phyloP scores from a whole-genome alignment of 1,140 invertebrate species.

The Drosophila pandora region DNA sequence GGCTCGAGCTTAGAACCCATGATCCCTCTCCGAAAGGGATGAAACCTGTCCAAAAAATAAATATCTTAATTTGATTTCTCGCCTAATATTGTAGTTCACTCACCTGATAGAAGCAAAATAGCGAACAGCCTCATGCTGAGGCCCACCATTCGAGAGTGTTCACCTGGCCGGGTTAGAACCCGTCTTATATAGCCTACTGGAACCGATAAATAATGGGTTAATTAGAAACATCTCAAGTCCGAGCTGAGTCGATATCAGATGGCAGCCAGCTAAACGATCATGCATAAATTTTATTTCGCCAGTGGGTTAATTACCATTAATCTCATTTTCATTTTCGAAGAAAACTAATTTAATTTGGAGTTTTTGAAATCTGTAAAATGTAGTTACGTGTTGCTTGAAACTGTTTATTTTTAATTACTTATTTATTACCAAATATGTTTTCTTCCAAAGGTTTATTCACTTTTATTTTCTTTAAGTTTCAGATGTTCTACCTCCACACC shows the following conservation, averaged over 20 bases:
- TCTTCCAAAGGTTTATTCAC: constrained; percentile 6
- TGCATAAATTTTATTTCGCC: constrained; percentile 15
- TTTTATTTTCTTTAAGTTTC: constrained; percentile 11
- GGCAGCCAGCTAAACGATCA: constrained; percentile 6
- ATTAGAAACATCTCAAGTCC: constrained; percentile 42
- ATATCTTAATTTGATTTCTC: neutral
- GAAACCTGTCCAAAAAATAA: constrained; percentile 16
- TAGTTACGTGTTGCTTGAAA: neutral
- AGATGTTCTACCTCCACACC: constrained; percentile 11
- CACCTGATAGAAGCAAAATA: constrained; percentile 37
- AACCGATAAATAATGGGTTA: constrained; percentile 45
- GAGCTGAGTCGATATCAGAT: constrained; percentile 24
- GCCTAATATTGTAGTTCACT: neutral
- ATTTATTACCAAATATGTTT: constrained; percentile 8
- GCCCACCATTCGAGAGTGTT: constrained; percentile 26
- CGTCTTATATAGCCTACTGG: constrained; percentile 44
- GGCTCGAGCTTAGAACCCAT: constrained; percentile 14
- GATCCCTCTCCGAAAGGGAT: constrained; percentile 20
- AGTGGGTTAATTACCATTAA: neutral
- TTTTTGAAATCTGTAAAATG: neutral
- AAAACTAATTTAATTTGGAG: neutral
- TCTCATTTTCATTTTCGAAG: neutral
- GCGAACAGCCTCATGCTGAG: constrained; percentile 42
- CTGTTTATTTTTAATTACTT: neutral
- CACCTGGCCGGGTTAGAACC: constrained; percentile 4